Evolutionary conservation across 2,113 vertebrate species (phyloP), one percentile per base, ranked within the genome.

Genomic region (Trematomus loennbergii): DNA sequence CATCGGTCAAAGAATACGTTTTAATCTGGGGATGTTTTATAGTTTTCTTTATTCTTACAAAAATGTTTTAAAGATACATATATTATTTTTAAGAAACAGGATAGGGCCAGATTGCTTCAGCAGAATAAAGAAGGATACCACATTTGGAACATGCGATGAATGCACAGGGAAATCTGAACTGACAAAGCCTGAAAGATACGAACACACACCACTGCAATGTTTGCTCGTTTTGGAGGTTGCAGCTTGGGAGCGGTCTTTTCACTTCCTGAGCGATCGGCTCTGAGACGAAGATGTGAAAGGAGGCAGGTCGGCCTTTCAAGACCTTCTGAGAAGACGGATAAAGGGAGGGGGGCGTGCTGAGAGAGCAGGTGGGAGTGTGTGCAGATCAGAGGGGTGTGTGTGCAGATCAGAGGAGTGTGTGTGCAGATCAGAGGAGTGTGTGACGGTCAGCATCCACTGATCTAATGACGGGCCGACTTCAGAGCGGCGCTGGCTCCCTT

Each of bases 401-500:
- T 83, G 85, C 65, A 79, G 77, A 87, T 82, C 86, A 82, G 75
- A 82, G 65, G 70, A 53, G 87, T 70, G 79, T 29, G 86, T 87
- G 85, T 83, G 85, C 65, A 81, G 77, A 87, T 82, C 86, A 82
- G 75, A 82, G 80, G 83, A 66, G 83, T 55, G 78, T 65, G 20
- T 72, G 89, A 84, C 45, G 78, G 88, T 84, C 89, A 88, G 90
- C 83, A 88, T 88, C 84, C 87, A 95, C 87, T 93, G 95, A 95
- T 95, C 94, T 95, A 94, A 95, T 94, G 94, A 95, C 29, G 89
- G 87, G 73, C 90, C 78, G 79, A 87, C 89, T 92, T 92, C 93
- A 88, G 89, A 91, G 82, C 76, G 69, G 79, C 70, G 70, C 85
- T 74, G 84, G 82, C 83, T 90, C 84, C 87, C 88, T 91, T 91